phyloP scores from a whole-genome alignment of 2,113 vertebrate species.

The Rhineura floridana region DNA sequence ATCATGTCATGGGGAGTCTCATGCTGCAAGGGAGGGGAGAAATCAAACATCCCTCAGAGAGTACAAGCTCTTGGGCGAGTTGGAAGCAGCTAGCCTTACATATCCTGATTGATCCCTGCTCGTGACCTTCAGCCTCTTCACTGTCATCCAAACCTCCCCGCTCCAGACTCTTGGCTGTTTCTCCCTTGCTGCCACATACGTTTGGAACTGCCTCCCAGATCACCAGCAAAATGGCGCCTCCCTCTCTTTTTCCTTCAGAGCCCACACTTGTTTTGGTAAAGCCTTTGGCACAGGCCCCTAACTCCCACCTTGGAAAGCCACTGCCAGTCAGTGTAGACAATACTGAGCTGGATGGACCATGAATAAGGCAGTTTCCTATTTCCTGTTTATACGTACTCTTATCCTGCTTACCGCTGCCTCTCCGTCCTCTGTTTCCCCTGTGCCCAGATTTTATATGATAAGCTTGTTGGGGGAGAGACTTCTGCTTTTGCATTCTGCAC shows the following conservation, averaged over 20 bases:
- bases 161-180: not conserved
- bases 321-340: too few relatives aligned
- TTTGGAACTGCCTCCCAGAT: not conserved
- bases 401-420: too few relatives aligned
- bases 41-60: not conserved
- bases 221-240: not conserved
- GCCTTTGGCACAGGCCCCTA: not conserved
- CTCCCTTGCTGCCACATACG: not conserved
- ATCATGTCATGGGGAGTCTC: not conserved
- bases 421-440: too few relatives aligned
- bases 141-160: not conserved
- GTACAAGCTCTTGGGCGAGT: not conserved
- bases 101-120: not conserved
- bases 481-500: too few relatives aligned
- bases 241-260: not conserved
- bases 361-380: too few relatives aligned
- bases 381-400: not conserved
- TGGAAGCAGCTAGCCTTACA: not conserved
- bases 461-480: too few relatives aligned
- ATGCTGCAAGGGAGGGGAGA: not conserved
- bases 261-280: not conserved
- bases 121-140: not conserved
- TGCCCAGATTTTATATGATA: too few relatives aligned
- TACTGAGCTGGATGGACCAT: too few relatives aligned
- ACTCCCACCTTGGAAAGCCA: too few relatives aligned